Conservation (phyloP, 2,113 vertebrate species). For the Centropus unirufus region DNA sequence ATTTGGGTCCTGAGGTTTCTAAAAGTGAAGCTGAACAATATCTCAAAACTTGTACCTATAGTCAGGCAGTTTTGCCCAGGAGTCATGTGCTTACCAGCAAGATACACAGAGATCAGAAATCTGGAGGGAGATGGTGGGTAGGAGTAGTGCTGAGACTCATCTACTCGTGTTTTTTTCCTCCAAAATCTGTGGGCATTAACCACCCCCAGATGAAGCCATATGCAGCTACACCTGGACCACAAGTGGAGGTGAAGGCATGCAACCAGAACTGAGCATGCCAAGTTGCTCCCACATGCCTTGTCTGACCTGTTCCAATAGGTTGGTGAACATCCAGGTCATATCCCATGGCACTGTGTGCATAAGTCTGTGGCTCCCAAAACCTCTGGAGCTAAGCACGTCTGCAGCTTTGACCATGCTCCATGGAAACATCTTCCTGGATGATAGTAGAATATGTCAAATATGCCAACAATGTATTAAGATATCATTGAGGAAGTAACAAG, state of each 20-base stretch:
- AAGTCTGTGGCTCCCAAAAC: background rate
- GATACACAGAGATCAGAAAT: background rate
- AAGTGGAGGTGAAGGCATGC: background rate
- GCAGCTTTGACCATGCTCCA: background rate
- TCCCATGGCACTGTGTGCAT: fast-evolving
- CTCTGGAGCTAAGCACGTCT: background rate
- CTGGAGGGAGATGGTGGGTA: background rate
- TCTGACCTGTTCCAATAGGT: background rate
- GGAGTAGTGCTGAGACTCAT: background rate
- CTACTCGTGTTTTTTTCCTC: background rate
- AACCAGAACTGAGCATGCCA: fast-evolving
- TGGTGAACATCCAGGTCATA: background rate
- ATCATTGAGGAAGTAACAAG: background rate
- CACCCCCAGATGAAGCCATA: background rate
- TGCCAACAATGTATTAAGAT: background rate
- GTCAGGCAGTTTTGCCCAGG: background rate
- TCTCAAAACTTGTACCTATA: background rate
- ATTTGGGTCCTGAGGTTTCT: background rate
- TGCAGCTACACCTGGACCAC: fast-evolving
- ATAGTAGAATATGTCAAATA: background rate
- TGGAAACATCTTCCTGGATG: background rate
- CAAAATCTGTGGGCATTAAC: background rate
- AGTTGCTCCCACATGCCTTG: background rate
- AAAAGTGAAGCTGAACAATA: background rate
- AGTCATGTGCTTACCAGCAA: background rate